These are phyloP conservation scores for Garra rufa DNA, from an alignment of 2,113 vertebrate genomes.

Conservation along the genomic window DNA sequence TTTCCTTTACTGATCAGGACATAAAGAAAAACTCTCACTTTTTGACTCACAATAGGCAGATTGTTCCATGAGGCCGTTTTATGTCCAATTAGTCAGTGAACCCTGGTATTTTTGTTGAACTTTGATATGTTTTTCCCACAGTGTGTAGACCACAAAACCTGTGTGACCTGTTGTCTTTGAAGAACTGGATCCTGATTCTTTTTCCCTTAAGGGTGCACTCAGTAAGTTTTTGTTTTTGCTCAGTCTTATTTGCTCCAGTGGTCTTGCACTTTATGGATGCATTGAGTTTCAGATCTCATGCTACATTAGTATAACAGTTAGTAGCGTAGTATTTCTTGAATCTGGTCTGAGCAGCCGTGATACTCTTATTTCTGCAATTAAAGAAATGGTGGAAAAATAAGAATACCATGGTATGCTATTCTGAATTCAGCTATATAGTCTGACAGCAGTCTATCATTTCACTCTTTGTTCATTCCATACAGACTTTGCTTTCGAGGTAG, in stretches of 20 bases:
- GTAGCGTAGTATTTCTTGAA: no score
- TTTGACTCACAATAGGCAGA: neutral
- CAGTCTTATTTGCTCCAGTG: neutral
- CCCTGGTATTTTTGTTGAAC: neutral
- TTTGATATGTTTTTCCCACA: neutral
- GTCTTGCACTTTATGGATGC: neutral
- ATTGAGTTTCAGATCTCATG: neutral
- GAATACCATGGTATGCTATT: no score
- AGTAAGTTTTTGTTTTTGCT: neutral
- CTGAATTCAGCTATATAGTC: no score
- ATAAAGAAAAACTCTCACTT: neutral
- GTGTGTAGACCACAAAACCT: neutral
- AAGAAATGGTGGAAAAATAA: neutral
- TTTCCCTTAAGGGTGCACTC: neutral
- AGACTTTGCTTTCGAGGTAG: no score
- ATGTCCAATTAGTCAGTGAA: neutral
- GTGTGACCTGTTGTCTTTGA: constrained; percentile 11
- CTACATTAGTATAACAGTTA: neutral
- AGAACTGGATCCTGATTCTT: neutral
- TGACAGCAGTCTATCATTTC: no score
- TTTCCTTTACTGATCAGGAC: neutral
- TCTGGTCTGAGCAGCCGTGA: neutral
- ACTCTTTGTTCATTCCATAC: no score
- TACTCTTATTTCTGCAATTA: neutral
- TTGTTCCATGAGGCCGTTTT: neutral